Conservation (phyloP, 2,797 vertebrate species). For the Gymnoscopelus braueri region DNA sequence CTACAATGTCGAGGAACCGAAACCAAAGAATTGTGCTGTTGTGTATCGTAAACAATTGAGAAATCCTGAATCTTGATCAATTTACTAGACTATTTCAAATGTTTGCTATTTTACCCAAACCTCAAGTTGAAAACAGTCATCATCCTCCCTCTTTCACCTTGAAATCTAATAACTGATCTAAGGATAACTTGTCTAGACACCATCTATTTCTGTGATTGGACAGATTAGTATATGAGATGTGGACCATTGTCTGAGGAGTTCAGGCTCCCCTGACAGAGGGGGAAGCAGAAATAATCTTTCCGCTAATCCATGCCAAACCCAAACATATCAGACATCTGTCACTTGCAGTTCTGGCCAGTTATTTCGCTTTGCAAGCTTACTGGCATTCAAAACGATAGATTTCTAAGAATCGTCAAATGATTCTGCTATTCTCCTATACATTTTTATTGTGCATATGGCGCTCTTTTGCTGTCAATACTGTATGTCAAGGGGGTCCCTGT, state of each 20-base stretch:
- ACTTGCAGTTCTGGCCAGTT: conserved; percentile 64
- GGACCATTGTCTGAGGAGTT: conserved; percentile 67
- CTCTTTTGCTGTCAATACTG: conserved; percentile 39
- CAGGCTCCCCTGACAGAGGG: conserved; percentile 66
- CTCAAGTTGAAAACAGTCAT: neutral
- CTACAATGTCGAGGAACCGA: no score
- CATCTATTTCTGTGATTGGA: conserved; percentile 50
- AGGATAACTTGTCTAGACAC: conserved; percentile 34
- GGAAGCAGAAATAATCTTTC: conserved; percentile 75
- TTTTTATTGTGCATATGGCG: conserved; percentile 45
- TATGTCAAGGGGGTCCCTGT: conserved; percentile 54
- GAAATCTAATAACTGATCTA: conserved; percentile 17
- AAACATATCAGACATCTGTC: conserved; percentile 83
- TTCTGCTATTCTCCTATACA: conserved; percentile 43
- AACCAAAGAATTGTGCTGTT: no score
- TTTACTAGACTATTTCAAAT: neutral
- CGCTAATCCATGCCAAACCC: conserved; percentile 78
- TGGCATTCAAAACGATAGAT: conserved; percentile 68
- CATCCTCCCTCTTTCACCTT: conserved; percentile 41
- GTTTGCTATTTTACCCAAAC: neutral
- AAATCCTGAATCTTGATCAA: neutral
- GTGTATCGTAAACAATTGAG: no score
- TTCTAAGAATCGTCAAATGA: conserved; percentile 66
- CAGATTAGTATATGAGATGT: conserved; percentile 57
- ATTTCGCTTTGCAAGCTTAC: conserved; percentile 60